Percentiles rank a stretch among this genome's conserved stretches.
phyloP scores from a whole-genome alignment of 2,888 invertebrate species.

The Phortica magna region DNA sequence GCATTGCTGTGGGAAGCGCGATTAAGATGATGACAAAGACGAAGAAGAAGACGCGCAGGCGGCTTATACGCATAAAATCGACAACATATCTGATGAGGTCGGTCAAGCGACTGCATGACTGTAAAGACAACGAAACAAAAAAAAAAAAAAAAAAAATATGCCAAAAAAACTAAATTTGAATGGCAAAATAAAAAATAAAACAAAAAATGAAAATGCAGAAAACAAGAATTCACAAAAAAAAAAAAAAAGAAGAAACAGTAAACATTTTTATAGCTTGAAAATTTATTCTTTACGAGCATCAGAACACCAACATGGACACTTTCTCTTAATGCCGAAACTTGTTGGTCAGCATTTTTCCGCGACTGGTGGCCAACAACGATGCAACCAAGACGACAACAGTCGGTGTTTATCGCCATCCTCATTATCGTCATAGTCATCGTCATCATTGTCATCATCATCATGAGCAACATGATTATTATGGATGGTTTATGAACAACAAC shows the following conservation, averaged over 20 bases:
- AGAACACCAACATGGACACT: constrained; percentile 73
- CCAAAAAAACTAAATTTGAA: constrained; percentile 37
- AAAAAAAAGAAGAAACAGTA: constrained; percentile 62
- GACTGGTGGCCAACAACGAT: constrained; percentile 17
- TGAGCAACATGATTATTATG: constrained; percentile 33
- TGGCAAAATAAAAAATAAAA: constrained; percentile 14
- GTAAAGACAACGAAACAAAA: neutral
- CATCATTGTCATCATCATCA: constrained; percentile 37
- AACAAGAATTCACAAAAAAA: constrained; percentile 32
- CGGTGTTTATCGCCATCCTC: constrained; percentile 40
- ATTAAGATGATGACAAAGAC: constrained; percentile 17
- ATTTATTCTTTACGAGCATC: constrained; percentile 74
- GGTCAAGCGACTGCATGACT: neutral
- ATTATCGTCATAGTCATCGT: constrained; percentile 53
- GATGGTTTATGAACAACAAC: neutral
- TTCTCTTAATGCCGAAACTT: constrained; percentile 73
- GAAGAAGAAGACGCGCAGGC: constrained; percentile 7
- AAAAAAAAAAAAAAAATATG: constrained; percentile 14
- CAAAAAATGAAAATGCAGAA: constrained; percentile 15
- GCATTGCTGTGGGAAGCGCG: too few relatives aligned
- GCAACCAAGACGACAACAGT: constrained; percentile 12
- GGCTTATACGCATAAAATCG: constrained; percentile 42
- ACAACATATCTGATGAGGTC: constrained; percentile 28
- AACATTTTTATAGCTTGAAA: constrained; percentile 66
- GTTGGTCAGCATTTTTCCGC: constrained; percentile 72